Evolutionary conservation across 1,140 invertebrate species (phyloP), one percentile per base, ranked within the genome.

Genomic region (Aphaenogaster floridana): DNA sequence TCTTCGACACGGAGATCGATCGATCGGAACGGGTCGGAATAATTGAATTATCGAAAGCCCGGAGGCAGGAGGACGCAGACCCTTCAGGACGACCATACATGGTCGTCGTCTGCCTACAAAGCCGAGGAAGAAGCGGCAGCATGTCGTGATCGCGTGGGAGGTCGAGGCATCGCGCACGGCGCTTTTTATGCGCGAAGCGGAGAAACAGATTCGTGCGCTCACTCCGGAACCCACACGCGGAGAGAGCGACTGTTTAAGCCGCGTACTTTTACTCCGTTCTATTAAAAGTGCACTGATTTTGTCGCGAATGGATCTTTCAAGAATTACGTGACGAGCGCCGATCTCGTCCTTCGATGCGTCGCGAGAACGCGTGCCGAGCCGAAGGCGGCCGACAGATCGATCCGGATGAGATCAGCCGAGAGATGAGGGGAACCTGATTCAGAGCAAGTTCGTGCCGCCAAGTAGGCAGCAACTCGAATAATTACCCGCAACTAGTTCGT

Each of bases 21-120:
- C 78, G 61, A 45, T 15, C 52, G 78, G 71, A 77, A 83, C 50
- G 71, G 34, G 8, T 61, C 77, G 21, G 78, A 71, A 84, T 91
- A 91, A 90, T 91, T 91, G 88, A 88, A 91, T 91, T 91, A 89
- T 91, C 83, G 57, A 69, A 59, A 74, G 63, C 64, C 42, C 50
- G 72, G 87, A 7, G 21, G 21, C 63, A 15, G 36, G 54, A 54
- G 28, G 17, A 34, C 64, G 28, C 54, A 15, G 42, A 42, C 21
- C 36, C 45, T 34, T 13, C 61, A 9, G 63, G 64, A 79, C 89
- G 83, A 64, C 90, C 90, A 89, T 91, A 91, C 89, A 91, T 91
- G 90, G 90, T 91, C 78, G 17, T 61, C 89, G 77, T 45, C 63
- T 34, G 39, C 57, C 78, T 83, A 88, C 90, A 72, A 80, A 74